These are phyloP conservation scores for Okamejei kenojei DNA, from an alignment of 2,797 vertebrate genomes.

Conservation along the genomic window DNA sequence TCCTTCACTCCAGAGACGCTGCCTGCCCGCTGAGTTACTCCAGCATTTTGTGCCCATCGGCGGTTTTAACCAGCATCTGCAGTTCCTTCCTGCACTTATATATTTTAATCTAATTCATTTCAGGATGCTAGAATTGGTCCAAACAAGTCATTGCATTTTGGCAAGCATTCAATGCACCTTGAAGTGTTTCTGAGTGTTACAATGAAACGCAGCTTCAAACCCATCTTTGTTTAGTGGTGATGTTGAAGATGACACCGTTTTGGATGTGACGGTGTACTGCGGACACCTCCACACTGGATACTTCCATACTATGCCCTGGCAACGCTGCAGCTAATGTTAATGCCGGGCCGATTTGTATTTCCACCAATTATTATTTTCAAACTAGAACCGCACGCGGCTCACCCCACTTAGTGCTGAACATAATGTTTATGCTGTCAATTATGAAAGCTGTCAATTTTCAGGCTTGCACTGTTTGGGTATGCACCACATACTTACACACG, in stretches of 20 bases:
- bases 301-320: not conserved
- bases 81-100: no score
- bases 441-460: conserved; percentile 33
- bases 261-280: not conserved
- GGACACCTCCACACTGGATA: not conserved
- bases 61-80: no score
- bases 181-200: not conserved
- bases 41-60: no score
- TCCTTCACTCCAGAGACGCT: no score
- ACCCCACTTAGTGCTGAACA: conserved; percentile 13
- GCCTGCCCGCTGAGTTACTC: no score
- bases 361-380: conserved; percentile 1
- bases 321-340: not conserved
- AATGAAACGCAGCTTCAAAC: not conserved
- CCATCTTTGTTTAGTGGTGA: not conserved
- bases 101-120: not conserved
- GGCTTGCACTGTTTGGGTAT: conserved; percentile 28
- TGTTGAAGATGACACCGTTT: not conserved
- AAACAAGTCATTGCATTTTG: not conserved
- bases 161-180: not conserved
- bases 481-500: not conserved
- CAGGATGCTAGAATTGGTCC: not conserved
- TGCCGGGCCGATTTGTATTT: not conserved
- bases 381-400: not conserved
- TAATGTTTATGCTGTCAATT: conserved; percentile 32